phyloP scores from a whole-genome alignment of 64 coral and sea anemone species.

The Dendronephthya gigantea region DNA sequence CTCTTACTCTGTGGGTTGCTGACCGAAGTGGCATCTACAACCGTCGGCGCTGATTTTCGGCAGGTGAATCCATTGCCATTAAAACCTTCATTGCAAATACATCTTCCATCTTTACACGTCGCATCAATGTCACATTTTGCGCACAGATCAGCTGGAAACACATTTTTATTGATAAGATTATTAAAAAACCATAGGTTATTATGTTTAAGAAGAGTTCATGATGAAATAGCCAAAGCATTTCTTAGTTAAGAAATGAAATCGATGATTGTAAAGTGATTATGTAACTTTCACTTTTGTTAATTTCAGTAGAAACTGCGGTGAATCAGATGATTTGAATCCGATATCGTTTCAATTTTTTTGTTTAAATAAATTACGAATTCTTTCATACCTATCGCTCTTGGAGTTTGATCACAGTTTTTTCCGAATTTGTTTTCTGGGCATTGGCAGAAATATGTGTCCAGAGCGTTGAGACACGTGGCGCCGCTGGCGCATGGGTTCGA shows the following conservation, averaged over 20 bases:
- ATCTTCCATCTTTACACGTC: neutral
- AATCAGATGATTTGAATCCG: too few relatives aligned
- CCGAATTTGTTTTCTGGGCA: constrained; percentile 8
- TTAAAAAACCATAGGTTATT: neutral
- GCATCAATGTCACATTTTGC: neutral
- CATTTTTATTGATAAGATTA: neutral
- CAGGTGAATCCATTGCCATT: neutral
- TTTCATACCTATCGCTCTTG: neutral
- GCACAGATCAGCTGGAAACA: neutral
- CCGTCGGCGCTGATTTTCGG: neutral
- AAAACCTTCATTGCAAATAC: constrained; percentile 12
- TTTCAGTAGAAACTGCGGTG: too few relatives aligned
- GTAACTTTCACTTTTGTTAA: too few relatives aligned
- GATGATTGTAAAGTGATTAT: too few relatives aligned
- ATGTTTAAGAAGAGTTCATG: too few relatives aligned
- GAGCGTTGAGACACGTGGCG: neutral
- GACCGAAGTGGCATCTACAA: neutral
- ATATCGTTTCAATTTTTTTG: neutral
- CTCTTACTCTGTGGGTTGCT: neutral
- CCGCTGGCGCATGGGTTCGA: neutral
- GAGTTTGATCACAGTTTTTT: neutral
- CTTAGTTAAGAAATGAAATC: too few relatives aligned
- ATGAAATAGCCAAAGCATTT: too few relatives aligned
- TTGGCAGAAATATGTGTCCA: constrained; percentile 10
- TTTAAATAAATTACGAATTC: neutral